phyloP scores from a whole-genome alignment of 2,888 invertebrate species.

The Lepidochrysops patricia region DNA sequence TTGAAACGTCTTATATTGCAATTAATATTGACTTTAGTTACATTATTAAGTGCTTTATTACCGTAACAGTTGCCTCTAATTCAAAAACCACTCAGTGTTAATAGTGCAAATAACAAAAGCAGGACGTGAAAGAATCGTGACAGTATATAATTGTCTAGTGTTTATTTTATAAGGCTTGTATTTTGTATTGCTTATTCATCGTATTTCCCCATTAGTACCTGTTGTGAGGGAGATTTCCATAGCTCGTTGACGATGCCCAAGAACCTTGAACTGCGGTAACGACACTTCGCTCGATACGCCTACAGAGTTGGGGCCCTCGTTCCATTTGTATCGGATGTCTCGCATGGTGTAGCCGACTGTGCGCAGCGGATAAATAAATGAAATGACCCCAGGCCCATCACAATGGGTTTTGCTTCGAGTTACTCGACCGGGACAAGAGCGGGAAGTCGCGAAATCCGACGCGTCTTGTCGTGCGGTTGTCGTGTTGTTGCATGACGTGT shows the following conservation, averaged over 20 bases:
- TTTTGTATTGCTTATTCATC: slow-evolving; percentile 28
- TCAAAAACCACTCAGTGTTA: slow-evolving; percentile 48
- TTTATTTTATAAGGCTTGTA: slow-evolving; percentile 46
- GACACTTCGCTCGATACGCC: slow-evolving; percentile 96
- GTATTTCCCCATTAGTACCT: slow-evolving; percentile 76
- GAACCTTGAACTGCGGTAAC: slow-evolving; percentile 97
- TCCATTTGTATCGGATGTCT: slow-evolving; percentile 98
- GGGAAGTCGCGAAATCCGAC: slow-evolving; percentile 55
- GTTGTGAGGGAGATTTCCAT: slow-evolving; percentile 97
- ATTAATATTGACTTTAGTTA: not conserved
- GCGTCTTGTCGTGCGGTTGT: slow-evolving; percentile 62
- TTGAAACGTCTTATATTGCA: not conserved
- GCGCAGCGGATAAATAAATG: slow-evolving; percentile 70
- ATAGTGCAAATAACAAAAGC: slow-evolving; percentile 71
- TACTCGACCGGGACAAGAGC: slow-evolving; percentile 61
- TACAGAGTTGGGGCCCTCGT: slow-evolving; percentile 95
- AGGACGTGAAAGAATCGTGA: slow-evolving; percentile 70
- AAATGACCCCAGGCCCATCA: slow-evolving; percentile 72
- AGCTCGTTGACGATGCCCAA: slow-evolving; percentile 95
- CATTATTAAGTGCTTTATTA: not conserved
- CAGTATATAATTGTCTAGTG: slow-evolving; percentile 59
- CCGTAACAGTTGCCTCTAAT: not conserved
- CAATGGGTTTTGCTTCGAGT: slow-evolving; percentile 71
- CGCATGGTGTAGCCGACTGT: slow-evolving; percentile 98
- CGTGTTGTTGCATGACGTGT: slow-evolving; percentile 58